phyloP scores from a whole-genome alignment of 2,888 invertebrate species.

The Dynastes tityus region DNA sequence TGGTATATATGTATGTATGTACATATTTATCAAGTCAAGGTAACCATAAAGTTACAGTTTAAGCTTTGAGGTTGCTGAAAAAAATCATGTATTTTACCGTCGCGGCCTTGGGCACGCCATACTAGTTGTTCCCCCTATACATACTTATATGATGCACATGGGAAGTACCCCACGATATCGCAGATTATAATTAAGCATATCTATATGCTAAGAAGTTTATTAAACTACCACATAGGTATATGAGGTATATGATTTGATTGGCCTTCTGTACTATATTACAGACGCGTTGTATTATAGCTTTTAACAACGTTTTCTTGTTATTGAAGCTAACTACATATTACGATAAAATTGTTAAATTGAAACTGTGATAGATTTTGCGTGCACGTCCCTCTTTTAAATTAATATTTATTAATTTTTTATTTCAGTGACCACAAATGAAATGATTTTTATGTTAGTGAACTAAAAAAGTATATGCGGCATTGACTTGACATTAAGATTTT shows the following conservation, averaged over 20 bases:
- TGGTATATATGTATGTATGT: no score
- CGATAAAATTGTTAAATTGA: no score
- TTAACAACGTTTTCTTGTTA: neutral
- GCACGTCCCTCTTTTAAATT: no score
- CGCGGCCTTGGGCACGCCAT: neutral
- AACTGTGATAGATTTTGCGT: no score
- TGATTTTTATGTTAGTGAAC: no score
- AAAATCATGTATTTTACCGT: slow-evolving; percentile 9
- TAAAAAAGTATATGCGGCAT: no score
- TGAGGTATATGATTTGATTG: neutral
- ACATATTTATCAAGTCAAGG: no score
- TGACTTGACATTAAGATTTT: no score
- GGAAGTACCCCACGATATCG: slow-evolving; percentile 27
- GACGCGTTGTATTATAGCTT: neutral
- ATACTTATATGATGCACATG: neutral
- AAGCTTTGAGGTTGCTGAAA: neutral
- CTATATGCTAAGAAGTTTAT: neutral
- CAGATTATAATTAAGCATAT: neutral
- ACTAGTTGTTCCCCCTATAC: slow-evolving; percentile 18
- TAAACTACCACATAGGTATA: neutral
- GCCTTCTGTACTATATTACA: neutral
- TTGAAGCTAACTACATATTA: no score
- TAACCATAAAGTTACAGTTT: neutral
- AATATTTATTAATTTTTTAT: no score
- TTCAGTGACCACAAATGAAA: no score